Evolutionary conservation across 2,888 invertebrate species (phyloP).

Genomic region (Chromoteleia sp.): DNA sequence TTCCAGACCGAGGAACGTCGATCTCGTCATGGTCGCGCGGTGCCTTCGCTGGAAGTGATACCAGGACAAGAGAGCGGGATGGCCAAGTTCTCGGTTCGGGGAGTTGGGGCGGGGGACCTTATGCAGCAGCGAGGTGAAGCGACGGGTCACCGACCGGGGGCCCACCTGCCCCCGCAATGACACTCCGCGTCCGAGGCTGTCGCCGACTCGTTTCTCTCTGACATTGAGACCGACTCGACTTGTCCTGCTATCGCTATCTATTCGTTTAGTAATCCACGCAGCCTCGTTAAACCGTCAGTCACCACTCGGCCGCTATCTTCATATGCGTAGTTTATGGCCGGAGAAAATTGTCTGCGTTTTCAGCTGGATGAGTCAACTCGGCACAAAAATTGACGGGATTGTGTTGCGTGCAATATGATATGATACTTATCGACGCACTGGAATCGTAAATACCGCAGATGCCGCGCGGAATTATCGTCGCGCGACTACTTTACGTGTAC

Average conservation of each 20-base stretch:
- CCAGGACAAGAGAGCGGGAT: conserved; percentile 26
- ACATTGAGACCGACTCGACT: conserved; percentile 72
- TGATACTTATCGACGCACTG: conserved; percentile 49
- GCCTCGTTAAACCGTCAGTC: conserved; percentile 67
- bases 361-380: conserved; percentile 37
- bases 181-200: conserved; percentile 70
- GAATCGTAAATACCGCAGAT: conserved; percentile 49
- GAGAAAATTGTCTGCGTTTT: conserved; percentile 58
- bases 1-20: conserved; percentile 44
- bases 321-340: conserved; percentile 54
- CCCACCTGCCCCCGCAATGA: conserved; percentile 70
- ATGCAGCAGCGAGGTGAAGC: conserved; percentile 64
- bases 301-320: conserved; percentile 63
- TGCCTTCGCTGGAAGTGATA: conserved; percentile 52
- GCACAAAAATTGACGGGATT: conserved; percentile 59
- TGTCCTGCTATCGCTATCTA: conserved; percentile 70
- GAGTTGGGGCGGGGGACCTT: conserved; percentile 5
- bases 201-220: conserved; percentile 70
- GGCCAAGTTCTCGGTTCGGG: conserved; percentile 21
- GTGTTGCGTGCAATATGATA: conserved; percentile 59
- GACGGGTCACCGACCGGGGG: conserved; percentile 73
- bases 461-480: conserved; percentile 32
- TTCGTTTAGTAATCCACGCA: conserved; percentile 64
- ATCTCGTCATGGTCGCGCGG: conserved; percentile 51
- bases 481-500: conserved; percentile 45